Conservation (phyloP, 1,140 invertebrate genomes). For the Gryllus bimaculatus region DNA sequence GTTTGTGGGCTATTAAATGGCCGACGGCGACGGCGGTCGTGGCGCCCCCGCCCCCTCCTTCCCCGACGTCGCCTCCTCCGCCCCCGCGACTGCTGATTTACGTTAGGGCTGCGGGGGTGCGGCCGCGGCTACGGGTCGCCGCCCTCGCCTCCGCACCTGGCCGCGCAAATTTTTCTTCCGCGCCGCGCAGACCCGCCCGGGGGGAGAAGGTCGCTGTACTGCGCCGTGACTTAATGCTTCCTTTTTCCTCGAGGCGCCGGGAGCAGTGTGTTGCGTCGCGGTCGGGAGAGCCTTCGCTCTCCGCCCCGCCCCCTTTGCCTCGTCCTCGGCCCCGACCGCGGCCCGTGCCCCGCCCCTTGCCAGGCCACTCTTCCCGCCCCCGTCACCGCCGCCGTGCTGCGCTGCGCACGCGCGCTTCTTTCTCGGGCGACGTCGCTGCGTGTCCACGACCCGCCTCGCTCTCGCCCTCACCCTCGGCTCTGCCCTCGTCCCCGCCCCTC, state of each 20-base stretch:
- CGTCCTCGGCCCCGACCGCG: background rate
- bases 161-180: conserved; percentile 3
- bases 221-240: background rate
- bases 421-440: background rate
- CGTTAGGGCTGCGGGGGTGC: background rate
- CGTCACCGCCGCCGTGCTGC: background rate
- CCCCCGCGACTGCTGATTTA: background rate
- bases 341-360: background rate
- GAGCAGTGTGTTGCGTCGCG: background rate
- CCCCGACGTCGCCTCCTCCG: too few relatives aligned
- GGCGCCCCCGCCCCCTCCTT: background rate
- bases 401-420: background rate
- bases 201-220: background rate
- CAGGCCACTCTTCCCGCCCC: background rate
- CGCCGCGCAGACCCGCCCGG: background rate
- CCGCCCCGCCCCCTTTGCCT: background rate
- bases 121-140: background rate
- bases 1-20: conserved; percentile 4
- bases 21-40: background rate
- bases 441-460: background rate
- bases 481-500: background rate
- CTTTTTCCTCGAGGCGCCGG: background rate
- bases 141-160: background rate
- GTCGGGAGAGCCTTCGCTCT: background rate
- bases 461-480: background rate